phyloP scores from a whole-genome alignment of 2,888 invertebrate species.

The Mermis nigrescens region DNA sequence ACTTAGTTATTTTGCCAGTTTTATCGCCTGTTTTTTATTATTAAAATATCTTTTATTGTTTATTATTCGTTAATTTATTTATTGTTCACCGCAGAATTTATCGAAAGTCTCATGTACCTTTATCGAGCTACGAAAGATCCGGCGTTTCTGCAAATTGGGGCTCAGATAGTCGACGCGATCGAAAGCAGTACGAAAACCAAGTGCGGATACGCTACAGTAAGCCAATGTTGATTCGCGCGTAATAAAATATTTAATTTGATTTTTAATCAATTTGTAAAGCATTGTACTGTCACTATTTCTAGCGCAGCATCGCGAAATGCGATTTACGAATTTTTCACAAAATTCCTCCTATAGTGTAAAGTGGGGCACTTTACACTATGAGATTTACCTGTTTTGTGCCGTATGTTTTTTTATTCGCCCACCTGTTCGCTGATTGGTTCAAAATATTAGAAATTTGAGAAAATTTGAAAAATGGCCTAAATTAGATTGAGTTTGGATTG shows the following conservation, averaged over 20 bases:
- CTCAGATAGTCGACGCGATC: conserved; percentile 75
- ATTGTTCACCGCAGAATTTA: conserved; percentile 47
- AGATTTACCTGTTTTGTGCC: too few relatives aligned
- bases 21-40: neutral
- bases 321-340: conserved; percentile 2
- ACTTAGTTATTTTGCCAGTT: too few relatives aligned
- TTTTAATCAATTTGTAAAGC: neutral
- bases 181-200: conserved; percentile 75
- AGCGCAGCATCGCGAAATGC: too few relatives aligned
- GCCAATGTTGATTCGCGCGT: neutral
- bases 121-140: conserved; percentile 86
- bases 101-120: conserved; percentile 88
- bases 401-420: too few relatives aligned
- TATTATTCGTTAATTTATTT: conserved; percentile 8
- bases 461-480: too few relatives aligned
- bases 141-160: conserved; percentile 69
- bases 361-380: too few relatives aligned
- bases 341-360: too few relatives aligned
- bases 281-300: too few relatives aligned
- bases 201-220: conserved; percentile 93
- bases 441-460: too few relatives aligned
- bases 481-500: too few relatives aligned
- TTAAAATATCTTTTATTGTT: neutral
- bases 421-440: too few relatives aligned
- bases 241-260: neutral